A percentile compares a stretch with the other conserved stretches of the same genome.
phyloP scores from a whole-genome alignment of 2,113 vertebrate species.

The Zosterops japonicus region DNA sequence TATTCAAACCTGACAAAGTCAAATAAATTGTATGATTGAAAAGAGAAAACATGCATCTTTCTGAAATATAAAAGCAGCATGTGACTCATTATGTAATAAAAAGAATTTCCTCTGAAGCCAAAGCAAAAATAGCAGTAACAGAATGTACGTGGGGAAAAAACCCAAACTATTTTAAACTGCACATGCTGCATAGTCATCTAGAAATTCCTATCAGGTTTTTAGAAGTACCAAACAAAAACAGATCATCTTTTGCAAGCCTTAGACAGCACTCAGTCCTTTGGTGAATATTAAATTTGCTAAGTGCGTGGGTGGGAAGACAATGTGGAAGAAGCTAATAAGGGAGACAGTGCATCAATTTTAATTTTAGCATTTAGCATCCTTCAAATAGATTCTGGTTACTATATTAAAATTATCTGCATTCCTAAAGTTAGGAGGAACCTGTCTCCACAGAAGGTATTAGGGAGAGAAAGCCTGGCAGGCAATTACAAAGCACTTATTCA shows the following conservation, averaged over 20 bases:
- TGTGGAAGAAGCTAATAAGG: background rate
- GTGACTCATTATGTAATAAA: constrained; percentile 50
- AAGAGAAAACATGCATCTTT: constrained; percentile 1
- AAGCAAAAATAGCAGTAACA: constrained; percentile 59
- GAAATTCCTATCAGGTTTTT: constrained; percentile 2
- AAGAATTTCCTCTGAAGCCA: constrained; percentile 50
- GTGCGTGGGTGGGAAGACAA: background rate
- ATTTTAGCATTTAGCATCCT: constrained; percentile 9
- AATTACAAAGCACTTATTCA: constrained; percentile 44
- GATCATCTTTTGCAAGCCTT: constrained; percentile 1
- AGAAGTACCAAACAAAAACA: constrained; percentile 16
- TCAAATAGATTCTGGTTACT: background rate
- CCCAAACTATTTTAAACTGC: constrained; percentile 18
- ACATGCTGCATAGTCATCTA: constrained; percentile 41
- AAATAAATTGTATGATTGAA: background rate
- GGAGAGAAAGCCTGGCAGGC: constrained; percentile 4
- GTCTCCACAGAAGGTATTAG: constrained; percentile 14
- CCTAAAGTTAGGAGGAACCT: constrained; percentile 30
- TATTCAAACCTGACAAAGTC: background rate
- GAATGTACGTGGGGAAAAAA: background rate
- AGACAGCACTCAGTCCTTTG: background rate
- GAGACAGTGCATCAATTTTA: background rate
- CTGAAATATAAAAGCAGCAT: constrained; percentile 58
- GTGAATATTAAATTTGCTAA: constrained; percentile 11
- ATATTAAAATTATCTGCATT: background rate